Base-by-base conservation (phyloP, 1,140 invertebrate genomes). In the Aleiodes sp. region DNA sequence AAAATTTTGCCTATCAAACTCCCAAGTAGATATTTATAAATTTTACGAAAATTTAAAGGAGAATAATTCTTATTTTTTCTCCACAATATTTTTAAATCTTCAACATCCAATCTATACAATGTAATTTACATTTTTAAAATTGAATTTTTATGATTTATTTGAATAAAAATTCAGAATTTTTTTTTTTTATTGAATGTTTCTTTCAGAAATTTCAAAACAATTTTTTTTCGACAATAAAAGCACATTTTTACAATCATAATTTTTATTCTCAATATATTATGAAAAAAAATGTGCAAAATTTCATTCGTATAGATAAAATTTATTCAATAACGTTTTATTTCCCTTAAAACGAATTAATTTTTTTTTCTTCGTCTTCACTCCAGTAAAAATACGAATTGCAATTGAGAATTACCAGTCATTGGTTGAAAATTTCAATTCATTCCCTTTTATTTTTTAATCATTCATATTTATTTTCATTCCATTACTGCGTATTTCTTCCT, bases 21-120 rank as follows among this genome's bases (percentile, higher is more conserved):
- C 26, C 33, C 60, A 62, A 62, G 33, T 62, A 62, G 21, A 62
- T 62, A 37, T 21, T 24, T 37, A 24, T 62, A 33, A 60, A 60
- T 33, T 60, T 60, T 33, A 60, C 31, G 24, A 62, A 35, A 39
- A 10, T 24, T 43, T 16, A 16, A 43, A 10, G 16, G 4, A 33
- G 33, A 9, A 19, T 19, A 37, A 37, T 21, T 43, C 7, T 37
- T 37, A 37, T 37, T 37, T 24, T 35, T 10, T 35, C 31, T 21
- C 46, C 21, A 10, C 46, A 52, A 24, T 21, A 24, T 24, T 7
- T 24, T 16, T 52, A 37, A 10, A 37, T 37, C 14, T 60, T 24
- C 46, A 24, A 2, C 26, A 52, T 43, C 39, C n/a, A 43, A 43
- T 16, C 16, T 52, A 21, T 52, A 52, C 21, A 52, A 52, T 52